Evolutionary conservation across 2,888 invertebrate genomes (phyloP), one percentile per base, ranked within the genome.

Genomic region (Eupeodes luniger): DNA sequence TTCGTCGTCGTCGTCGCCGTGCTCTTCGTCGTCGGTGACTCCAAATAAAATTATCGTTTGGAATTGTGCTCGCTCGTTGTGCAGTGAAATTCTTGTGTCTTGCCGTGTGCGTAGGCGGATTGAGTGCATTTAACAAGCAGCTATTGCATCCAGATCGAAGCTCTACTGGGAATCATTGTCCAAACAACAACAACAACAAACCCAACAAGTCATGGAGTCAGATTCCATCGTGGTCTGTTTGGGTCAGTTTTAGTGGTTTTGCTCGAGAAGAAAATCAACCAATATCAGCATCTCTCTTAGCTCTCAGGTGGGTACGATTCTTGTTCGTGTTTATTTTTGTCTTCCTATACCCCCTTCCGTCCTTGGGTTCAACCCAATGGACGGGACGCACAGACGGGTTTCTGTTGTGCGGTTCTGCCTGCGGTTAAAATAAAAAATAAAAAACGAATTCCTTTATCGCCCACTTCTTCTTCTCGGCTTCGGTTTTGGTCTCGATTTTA

Each of bases 101-200:
- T 51, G 59, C 12, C n/a, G 49, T 70, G 66, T 80, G 87, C 87
- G 87, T 87, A 87, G 87, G 87, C 66, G 87, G 72, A 12, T 14
- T 62, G 74, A 76, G 59, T 82, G 82, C 82, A 82, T 61, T 80
- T 47, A 27, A 27, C 27, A 27, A 27, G 69, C 72, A 84, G 69
- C 16, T 70, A 44, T 55, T 55, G 80, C 66, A 81, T 84, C 59
- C 55, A 76, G 72, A 59, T 72, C 47, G 27, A 57, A 70, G 64
- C 81, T 69, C 69, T 72, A 44, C 72, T 12, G 80, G 14, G 80
- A 80, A 87, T 87, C 84, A 79, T 72, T 76, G 27, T 40, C 53
- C 57, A 55, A 51, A 47, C 40, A 14, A 27, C 69, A 66, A 16
- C 59, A 69, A 70, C 5, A 40, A 40, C 40, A 40, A 40, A 5